A percentile compares a stretch with the other conserved stretches of the same genome.
Conservation (phyloP, 2,113 vertebrate species). For the Psammodynastes pulverulentus region DNA sequence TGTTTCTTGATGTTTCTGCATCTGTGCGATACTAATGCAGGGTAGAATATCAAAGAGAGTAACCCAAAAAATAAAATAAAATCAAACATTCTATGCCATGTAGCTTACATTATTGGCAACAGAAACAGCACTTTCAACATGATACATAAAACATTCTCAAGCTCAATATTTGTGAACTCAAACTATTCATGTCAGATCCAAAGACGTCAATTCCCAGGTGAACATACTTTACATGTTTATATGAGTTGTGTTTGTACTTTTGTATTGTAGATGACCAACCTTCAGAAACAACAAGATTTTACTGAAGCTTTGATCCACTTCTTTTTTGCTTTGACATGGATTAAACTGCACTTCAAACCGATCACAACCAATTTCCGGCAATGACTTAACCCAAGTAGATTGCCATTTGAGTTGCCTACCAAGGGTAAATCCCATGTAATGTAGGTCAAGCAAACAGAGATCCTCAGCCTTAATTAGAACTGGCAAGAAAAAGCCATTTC, state of each 20-base stretch:
- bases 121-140: background rate
- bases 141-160: background rate
- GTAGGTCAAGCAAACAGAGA: slow-evolving; percentile 46
- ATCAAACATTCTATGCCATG: background rate
- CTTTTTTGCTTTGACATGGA: slow-evolving; percentile 15
- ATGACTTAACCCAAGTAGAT: slow-evolving; percentile 48
- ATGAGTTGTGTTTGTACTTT: background rate
- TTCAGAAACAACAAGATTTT: background rate
- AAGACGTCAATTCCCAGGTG: background rate
- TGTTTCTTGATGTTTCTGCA: background rate
- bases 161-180: background rate
- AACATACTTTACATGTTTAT: background rate
- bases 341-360: slow-evolving; percentile 37
- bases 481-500: slow-evolving; percentile 36
- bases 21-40: background rate
- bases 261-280: background rate
- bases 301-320: background rate
- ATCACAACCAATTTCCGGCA: slow-evolving; percentile 37
- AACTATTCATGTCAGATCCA: background rate
- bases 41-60: background rate
- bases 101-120: background rate
- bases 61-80: background rate
- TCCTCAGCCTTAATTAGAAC: slow-evolving; percentile 34
- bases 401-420: slow-evolving; percentile 36
- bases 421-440: slow-evolving; percentile 47